Evolutionary conservation across 2,888 invertebrate species (phyloP), one percentile per base, ranked within the genome.

Genomic region (Ichneumon xanthorius): DNA sequence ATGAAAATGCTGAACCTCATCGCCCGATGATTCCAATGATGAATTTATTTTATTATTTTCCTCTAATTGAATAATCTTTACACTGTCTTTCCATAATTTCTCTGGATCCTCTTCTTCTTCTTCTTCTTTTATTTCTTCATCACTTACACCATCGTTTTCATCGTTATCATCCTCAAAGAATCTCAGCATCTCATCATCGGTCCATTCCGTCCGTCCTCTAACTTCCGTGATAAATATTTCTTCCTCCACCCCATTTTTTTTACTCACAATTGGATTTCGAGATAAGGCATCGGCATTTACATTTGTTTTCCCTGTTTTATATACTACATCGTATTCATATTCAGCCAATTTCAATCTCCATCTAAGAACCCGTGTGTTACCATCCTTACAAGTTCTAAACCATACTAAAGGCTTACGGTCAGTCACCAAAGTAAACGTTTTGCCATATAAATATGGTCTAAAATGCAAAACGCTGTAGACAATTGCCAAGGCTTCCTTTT

Each of bases 261-360:
- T 30, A 22, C 4, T 14, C 0, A 16, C 58, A 58, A 63, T 65
- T 9, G 81, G 78, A 68, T 78, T 79, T 68, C 81, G 77, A 14
- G 81, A 81, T 68, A 81, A 73, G 0, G 37, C 37, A 7, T 37
- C 37, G 2, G 30, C 30, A 30, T 30, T 30, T 30, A 30, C 30
- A 0, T 37, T 81, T 16, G 72, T 65, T 30, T 58, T 26, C 26
- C 58, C 58, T 9, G 58, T 22, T 58, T 58, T 58, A 19, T 58
- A 22, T 11, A 61, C 30, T 6, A 61, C 61, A 55, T 87, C 85
- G 65, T 89, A 92, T n/a, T 91, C 89, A 73, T 87, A 92, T 78
- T 91, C 90, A 22, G 88, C 84, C 3, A 92, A 84, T 84, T 88
- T 88, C 11, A 92, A 72, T 53, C 89, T 75, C 92, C 92, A 93